Conservation (phyloP, 2,888 invertebrate genomes). For the Teleiodes luculella region DNA sequence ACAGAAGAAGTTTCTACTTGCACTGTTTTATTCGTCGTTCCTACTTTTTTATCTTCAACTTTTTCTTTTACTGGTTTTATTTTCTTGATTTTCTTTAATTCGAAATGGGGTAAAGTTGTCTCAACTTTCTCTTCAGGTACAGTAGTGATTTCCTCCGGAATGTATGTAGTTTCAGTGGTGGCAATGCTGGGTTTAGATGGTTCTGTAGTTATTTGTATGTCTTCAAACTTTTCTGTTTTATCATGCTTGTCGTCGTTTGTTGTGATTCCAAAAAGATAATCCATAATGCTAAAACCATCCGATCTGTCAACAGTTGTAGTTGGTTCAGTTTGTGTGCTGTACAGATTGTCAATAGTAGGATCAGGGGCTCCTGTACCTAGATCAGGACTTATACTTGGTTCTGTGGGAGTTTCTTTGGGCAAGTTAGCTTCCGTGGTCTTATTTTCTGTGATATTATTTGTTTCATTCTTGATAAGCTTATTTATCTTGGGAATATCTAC, state of each 20-base stretch:
- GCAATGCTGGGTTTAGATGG: conserved; percentile 38
- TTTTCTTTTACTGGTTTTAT: conserved; percentile 23
- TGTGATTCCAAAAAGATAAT: conserved; percentile 63
- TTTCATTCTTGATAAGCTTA: conserved; percentile 25
- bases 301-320: conserved; percentile 42
- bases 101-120: conserved; percentile 26
- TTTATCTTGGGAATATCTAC: conserved; percentile 55
- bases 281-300: conserved; percentile 62
- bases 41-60: conserved; percentile 24
- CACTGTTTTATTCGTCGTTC: conserved; percentile 31
- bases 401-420: conserved; percentile 16
- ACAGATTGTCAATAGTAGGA: conserved; percentile 52
- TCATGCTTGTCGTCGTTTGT: conserved; percentile 38
- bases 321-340: conserved; percentile 50
- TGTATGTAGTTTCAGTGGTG: conserved; percentile 58
- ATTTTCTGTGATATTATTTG: conserved; percentile 28
- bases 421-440: conserved; percentile 34
- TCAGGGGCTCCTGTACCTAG: conserved; percentile 63
- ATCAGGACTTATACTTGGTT: conserved; percentile 44
- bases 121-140: conserved; percentile 29
- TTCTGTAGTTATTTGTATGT: conserved; percentile 44
- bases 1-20: conserved; percentile 51
- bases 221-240: conserved; percentile 21
- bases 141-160: conserved; percentile 68
- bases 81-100: conserved; percentile 28